These are phyloP conservation scores for Eupeodes latifasciatus DNA, from an alignment of 2,888 invertebrate genomes.

Conservation along the genomic window DNA sequence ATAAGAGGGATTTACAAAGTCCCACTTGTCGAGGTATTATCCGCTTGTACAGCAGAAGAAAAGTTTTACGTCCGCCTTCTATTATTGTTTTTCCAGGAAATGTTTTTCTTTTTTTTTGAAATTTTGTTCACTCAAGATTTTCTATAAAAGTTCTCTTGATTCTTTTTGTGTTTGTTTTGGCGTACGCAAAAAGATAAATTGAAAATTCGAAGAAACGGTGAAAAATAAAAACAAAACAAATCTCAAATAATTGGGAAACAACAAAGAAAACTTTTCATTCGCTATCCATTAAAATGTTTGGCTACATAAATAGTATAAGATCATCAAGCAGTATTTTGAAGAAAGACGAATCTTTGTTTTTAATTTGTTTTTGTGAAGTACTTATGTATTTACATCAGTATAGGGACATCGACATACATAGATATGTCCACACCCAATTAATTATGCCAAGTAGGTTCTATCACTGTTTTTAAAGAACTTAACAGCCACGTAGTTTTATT, in stretches of 20 bases:
- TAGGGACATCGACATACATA: not conserved
- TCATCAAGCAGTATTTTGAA: conserved; percentile 41
- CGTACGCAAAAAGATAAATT: conserved; percentile 44
- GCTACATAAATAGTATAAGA: too few species aligned
- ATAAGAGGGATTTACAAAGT: conserved; percentile 46
- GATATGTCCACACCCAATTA: conserved; percentile 22
- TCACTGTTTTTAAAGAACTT: conserved; percentile 62
- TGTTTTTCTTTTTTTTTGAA: not conserved
- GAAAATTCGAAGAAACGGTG: not conserved
- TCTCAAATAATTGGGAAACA: conserved; percentile 55
- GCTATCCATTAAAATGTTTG: conserved; percentile 70
- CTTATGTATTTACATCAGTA: not conserved
- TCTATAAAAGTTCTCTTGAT: conserved; percentile 28
- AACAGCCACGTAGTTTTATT: conserved; percentile 41
- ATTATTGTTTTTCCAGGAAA: conserved; percentile 29
- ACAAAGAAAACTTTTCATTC: conserved; percentile 74
- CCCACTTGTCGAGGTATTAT: conserved; percentile 49
- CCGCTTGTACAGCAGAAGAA: conserved; percentile 53
- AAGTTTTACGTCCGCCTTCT: conserved; percentile 53
- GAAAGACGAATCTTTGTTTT: conserved; percentile 52
- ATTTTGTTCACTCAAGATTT: conserved; percentile 8
- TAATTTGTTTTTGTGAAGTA: conserved; percentile 26
- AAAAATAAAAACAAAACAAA: not conserved
- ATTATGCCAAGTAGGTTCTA: conserved; percentile 51
- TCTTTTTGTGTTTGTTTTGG: conserved; percentile 32